Conservation (phyloP, 2,113 vertebrate genomes). For the Psittacara wagleri region DNA sequence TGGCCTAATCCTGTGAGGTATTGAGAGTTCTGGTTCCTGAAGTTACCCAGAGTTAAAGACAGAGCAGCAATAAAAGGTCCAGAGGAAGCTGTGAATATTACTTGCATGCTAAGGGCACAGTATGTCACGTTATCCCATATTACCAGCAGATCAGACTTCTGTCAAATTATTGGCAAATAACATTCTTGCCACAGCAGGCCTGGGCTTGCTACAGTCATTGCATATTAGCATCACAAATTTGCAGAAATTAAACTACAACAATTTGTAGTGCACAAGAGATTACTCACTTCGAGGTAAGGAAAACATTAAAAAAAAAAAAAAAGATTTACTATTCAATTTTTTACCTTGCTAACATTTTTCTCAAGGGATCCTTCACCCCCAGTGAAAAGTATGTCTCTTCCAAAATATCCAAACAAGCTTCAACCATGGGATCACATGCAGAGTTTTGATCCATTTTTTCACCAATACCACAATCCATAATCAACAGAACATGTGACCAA, state of each 20-base stretch:
- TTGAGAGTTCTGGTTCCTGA: not conserved
- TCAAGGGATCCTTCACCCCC: conserved; percentile 86
- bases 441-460: conserved; percentile 71
- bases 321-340: not conserved
- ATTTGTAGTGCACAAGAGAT: not conserved
- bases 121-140: not conserved
- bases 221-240: not conserved
- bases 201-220: not conserved
- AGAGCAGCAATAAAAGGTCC: not conserved
- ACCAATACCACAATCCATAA: conserved; percentile 80
- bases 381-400: conserved; percentile 81
- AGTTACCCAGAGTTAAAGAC: not conserved
- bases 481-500: not conserved
- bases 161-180: not conserved
- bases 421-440: conserved; percentile 62
- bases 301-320: not conserved
- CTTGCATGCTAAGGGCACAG: not conserved
- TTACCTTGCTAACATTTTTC: conserved; percentile 84
- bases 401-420: conserved; percentile 82
- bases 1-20: not conserved
- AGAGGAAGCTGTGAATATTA: not conserved
- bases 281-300: not conserved
- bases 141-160: not conserved
- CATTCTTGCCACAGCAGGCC: not conserved
- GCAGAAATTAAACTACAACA: not conserved